phyloP scores from a whole-genome alignment of 2,797 vertebrate species.

The Rhabdomys pumilio region DNA sequence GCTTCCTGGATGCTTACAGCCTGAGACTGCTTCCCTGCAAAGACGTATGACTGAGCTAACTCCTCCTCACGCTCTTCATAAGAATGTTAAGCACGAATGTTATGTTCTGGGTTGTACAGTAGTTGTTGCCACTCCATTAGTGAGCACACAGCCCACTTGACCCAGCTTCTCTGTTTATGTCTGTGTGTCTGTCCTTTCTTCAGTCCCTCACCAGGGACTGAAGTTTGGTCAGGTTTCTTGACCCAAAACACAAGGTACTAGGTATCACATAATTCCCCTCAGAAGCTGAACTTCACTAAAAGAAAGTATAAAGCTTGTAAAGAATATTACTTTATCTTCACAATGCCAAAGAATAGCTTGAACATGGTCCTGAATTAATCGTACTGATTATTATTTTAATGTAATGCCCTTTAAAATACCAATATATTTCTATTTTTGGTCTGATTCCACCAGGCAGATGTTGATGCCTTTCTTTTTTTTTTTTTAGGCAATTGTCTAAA shows the following conservation, averaged over 20 bases:
- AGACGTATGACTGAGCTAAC: not conserved
- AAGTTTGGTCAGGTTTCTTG: not conserved
- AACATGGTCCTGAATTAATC: constrained; percentile 29
- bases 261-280: constrained; percentile 4
- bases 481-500: not conserved
- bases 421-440: constrained; percentile 51
- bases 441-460: constrained; percentile 44
- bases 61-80: not conserved
- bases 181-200: not conserved
- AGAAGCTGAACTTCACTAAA: not conserved
- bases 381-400: not conserved
- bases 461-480: not conserved
- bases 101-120: not conserved
- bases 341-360: constrained; percentile 33
- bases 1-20: not conserved
- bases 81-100: too few species aligned
- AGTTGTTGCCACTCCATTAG: not conserved
- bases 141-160: not conserved
- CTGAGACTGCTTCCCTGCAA: not conserved
- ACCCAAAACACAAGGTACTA: not conserved
- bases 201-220: not conserved
- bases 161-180: too few species aligned
- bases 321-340: constrained; percentile 42
- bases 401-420: constrained; percentile 12
- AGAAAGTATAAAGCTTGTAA: not conserved